Conservation (phyloP, 2,888 invertebrate genomes). For the Meghimatium bilineatum region DNA sequence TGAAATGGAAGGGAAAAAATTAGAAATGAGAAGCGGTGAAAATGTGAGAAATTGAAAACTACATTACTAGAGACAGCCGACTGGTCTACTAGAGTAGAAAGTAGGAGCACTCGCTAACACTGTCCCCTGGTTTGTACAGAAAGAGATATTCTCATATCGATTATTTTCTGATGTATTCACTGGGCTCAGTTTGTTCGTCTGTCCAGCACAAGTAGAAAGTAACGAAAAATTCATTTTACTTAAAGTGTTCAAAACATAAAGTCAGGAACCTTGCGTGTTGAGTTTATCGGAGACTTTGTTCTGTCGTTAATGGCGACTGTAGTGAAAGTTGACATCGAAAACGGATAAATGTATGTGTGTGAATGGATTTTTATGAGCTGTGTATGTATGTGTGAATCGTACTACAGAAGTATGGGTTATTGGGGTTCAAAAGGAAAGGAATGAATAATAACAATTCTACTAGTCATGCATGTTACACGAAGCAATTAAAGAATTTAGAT, state of each 20-base stretch:
- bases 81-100: constrained; percentile 10
- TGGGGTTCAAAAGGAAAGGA: too few species aligned
- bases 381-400: not conserved
- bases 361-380: not conserved
- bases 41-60: not conserved
- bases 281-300: constrained; percentile 14
- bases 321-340: not conserved
- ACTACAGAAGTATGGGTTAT: too few species aligned
- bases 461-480: too few species aligned
- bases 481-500: too few species aligned
- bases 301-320: not conserved
- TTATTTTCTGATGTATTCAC: constrained; percentile 37
- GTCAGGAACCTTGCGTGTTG: constrained; percentile 1
- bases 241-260: constrained; percentile 28
- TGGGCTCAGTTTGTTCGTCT: constrained; percentile 17
- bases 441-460: too few species aligned
- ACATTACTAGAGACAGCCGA: not conserved
- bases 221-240: constrained; percentile 27
- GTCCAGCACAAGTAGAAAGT: constrained; percentile 25
- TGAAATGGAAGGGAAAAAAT: not conserved
- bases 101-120: not conserved
- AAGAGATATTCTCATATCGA: constrained; percentile 39
- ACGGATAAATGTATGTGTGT: not conserved
- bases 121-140: constrained; percentile 7
- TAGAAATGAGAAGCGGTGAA: too few species aligned